A percentile compares a stretch with the other conserved stretches of the same genome.
These are phyloP conservation scores for Pygmarrhopalites habei DNA, from an alignment of 1,140 invertebrate species.

Conservation along the genomic window DNA sequence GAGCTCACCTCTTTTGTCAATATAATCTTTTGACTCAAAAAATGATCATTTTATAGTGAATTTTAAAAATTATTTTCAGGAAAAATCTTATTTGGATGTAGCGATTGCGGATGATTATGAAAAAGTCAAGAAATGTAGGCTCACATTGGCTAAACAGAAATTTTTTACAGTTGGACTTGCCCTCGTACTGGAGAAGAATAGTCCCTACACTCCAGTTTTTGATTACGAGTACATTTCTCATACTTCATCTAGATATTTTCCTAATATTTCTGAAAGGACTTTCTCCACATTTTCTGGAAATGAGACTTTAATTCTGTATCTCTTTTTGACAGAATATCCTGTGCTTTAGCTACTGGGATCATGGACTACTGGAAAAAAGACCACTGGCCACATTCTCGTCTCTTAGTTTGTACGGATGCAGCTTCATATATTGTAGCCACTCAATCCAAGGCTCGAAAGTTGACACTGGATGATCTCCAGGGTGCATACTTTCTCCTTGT, in stretches of 20 bases:
- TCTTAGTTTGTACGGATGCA: conserved; percentile 30
- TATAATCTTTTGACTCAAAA: background rate
- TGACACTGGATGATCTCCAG: conserved; percentile 24
- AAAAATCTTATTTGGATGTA: conserved; percentile 42
- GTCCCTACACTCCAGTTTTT: conserved; percentile 31
- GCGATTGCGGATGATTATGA: conserved; percentile 40
- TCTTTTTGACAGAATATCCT: conserved; percentile 23
- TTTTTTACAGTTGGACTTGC: conserved; percentile 42
- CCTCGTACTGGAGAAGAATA: conserved; percentile 38
- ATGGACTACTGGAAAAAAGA: conserved; percentile 36
- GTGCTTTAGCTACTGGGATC: conserved; percentile 25
- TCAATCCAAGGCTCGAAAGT: conserved; percentile 22
- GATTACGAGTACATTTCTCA: conserved; percentile 39
- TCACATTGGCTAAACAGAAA: conserved; percentile 39
- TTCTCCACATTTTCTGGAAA: background rate
- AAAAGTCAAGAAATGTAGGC: conserved; percentile 36
- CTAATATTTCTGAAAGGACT: background rate
- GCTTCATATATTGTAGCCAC: conserved; percentile 27
- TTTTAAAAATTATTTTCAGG: conserved; percentile 28
- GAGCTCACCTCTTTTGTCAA: background rate
- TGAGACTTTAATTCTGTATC: background rate
- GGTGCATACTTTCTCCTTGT: conserved; percentile 27
- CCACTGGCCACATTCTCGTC: conserved; percentile 31
- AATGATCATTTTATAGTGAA: background rate
- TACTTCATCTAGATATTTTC: background rate